Conservation (phyloP, 2,113 vertebrate genomes). For the Columba livia region DNA sequence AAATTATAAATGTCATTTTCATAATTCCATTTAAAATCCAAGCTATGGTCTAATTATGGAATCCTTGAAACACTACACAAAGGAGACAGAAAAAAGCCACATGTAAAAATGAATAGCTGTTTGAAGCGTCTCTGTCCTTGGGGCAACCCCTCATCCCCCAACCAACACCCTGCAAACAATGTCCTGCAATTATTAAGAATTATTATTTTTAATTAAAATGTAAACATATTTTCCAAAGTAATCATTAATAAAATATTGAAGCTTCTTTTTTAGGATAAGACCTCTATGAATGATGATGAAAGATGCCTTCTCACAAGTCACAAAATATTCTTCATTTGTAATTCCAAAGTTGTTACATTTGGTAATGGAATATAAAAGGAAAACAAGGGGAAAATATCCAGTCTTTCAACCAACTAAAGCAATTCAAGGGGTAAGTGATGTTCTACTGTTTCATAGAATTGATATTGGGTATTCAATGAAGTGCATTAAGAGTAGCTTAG, state of each 20-base stretch:
- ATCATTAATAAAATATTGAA: constrained; percentile 42
- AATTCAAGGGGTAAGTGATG: background rate
- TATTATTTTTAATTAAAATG: background rate
- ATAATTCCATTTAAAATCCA: background rate
- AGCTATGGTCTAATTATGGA: background rate
- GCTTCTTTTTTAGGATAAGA: constrained; percentile 34
- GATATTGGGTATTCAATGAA: background rate
- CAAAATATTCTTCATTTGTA: constrained; percentile 16
- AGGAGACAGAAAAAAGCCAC: background rate
- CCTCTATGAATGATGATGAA: background rate
- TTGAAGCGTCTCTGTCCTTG: background rate
- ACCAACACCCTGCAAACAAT: background rate
- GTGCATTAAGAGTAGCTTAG: background rate
- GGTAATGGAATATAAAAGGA: background rate
- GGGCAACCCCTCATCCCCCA: background rate
- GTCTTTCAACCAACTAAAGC: background rate
- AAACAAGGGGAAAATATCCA: background rate
- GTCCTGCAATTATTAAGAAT: background rate
- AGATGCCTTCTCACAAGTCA: background rate
- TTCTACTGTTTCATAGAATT: background rate
- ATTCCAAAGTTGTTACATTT: background rate
- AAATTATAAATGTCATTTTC: background rate
- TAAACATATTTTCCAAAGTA: constrained; percentile 2
- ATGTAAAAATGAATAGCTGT: background rate
- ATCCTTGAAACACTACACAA: background rate